These are phyloP conservation scores for Cyclophora punctaria DNA, from an alignment of 2,888 invertebrate species.

Conservation along the genomic window DNA sequence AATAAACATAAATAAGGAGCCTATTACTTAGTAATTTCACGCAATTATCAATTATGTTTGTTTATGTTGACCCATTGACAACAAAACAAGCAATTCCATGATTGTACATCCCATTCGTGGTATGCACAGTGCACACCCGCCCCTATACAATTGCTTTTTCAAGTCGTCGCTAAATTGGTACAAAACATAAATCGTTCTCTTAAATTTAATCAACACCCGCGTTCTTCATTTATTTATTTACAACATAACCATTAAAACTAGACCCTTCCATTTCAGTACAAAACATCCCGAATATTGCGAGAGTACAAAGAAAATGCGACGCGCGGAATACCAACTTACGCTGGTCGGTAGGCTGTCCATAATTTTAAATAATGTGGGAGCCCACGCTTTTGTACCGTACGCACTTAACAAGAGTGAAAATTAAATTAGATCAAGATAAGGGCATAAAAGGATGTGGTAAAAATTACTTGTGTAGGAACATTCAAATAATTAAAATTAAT, in stretches of 20 bases:
- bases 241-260: slow-evolving; percentile 33
- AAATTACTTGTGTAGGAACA: too few species aligned
- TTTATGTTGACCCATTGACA: slow-evolving; percentile 15
- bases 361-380: slow-evolving; percentile 59
- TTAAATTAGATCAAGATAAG: slow-evolving; percentile 34
- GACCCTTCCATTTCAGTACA: slow-evolving; percentile 32
- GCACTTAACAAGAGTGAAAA: slow-evolving; percentile 38
- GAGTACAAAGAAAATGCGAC: slow-evolving; percentile 10
- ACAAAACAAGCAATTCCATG: slow-evolving; percentile 29
- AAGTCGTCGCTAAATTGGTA: slow-evolving; percentile 69
- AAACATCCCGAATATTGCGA: slow-evolving; percentile 20
- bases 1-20: too few species aligned
- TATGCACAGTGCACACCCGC: slow-evolving; percentile 28
- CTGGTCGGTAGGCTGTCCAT: slow-evolving; percentile 39
- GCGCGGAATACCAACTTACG: slow-evolving; percentile 22
- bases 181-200: slow-evolving; percentile 62
- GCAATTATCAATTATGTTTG: slow-evolving; percentile 2
- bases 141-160: slow-evolving; percentile 61
- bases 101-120: slow-evolving; percentile 47
- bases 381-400: slow-evolving; percentile 35
- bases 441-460: slow-evolving; percentile 19
- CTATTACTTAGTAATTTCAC: neutral
- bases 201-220: slow-evolving; percentile 71
- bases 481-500: too few species aligned
- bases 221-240: slow-evolving; percentile 47